phyloP scores from a whole-genome alignment of 2,113 vertebrate genomes.

The Hypanus sabinus region DNA sequence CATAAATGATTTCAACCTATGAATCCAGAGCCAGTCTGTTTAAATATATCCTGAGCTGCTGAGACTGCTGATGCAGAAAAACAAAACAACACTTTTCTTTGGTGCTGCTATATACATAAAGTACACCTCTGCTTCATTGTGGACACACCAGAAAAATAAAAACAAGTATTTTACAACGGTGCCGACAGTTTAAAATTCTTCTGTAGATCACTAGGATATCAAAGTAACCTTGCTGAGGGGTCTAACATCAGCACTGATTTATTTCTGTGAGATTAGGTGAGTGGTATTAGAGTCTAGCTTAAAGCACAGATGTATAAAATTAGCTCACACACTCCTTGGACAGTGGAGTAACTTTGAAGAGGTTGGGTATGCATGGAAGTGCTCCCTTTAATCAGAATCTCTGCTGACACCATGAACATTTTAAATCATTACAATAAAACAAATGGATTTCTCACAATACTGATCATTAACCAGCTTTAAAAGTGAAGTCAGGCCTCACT shows the following conservation, averaged over 20 bases:
- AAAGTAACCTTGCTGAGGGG: conserved; percentile 68
- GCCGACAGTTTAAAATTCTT: conserved; percentile 2
- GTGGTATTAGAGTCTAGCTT: conserved; percentile 73
- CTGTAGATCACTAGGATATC: conserved; percentile 41
- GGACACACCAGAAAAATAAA: neutral
- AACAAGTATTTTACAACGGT: neutral
- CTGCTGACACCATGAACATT: no score
- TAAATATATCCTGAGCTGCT: neutral
- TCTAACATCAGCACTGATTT: conserved; percentile 65
- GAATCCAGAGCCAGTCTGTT: neutral
- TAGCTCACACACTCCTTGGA: conserved; percentile 63
- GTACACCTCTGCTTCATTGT: neutral
- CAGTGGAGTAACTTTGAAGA: neutral
- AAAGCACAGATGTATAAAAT: conserved; percentile 75
- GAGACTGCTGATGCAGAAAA: neutral
- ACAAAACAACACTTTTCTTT: neutral
- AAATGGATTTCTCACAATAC: neutral
- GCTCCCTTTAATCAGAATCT: conserved; percentile 25
- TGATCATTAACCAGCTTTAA: neutral
- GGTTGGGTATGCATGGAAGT: neutral
- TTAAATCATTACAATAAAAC: neutral
- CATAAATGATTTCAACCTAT: neutral
- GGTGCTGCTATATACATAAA: neutral
- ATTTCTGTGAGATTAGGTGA: conserved; percentile 74
- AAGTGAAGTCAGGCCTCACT: neutral